Base-by-base conservation (phyloP, 2,113 vertebrate genomes). In the Paracanthobrama guichenoti region DNA sequence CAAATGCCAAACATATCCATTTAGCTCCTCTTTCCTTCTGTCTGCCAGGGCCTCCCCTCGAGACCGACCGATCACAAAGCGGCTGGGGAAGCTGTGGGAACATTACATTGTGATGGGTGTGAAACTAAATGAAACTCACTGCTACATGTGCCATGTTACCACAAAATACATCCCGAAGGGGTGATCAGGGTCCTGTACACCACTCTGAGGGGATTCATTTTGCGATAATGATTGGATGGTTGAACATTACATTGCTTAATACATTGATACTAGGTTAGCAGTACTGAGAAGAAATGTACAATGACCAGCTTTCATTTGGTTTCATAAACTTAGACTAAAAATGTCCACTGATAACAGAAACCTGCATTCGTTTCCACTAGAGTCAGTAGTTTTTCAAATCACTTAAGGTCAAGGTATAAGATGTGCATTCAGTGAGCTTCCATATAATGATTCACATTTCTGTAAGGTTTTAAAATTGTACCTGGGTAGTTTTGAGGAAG, bases 1-100 rank as follows among this genome's bases (percentile, higher is more conserved):
- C 91, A 99, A 91, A 90, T 98, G 97, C 97, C 96, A 97, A 85
- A 98, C 95, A 88, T 99, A 99, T 72, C 95, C 95, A 0, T 98
- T 98, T 66, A 99, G 89, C 87, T 97, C 97, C 5, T 99, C 98
- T 88, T 94, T 96, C 88, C 97, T 93, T 81, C 95, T 89, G 79
- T 98, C 97, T 0, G 98, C 97, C 82, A 91, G 94, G 0, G 96
- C 96, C 90, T 98, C 97, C 0, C 97, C 96, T 14, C 97, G 93
- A 0, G 96, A 96, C 2, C 97, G 96, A 48, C 97, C 95, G 84
- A 99, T 97, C 90, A 96, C 90, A n/a, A 98, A 97, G 46, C 98
- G 96, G 91, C 95, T 98, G 20, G 97, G 97, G 90, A 99, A 99
- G 86, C 98, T 99, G 86, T 10, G 6, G 46, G 22, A 46, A 82